Evolutionary conservation across 2,888 invertebrate genomes (phyloP).

Genomic region (Drosophila niveifrons): DNA sequence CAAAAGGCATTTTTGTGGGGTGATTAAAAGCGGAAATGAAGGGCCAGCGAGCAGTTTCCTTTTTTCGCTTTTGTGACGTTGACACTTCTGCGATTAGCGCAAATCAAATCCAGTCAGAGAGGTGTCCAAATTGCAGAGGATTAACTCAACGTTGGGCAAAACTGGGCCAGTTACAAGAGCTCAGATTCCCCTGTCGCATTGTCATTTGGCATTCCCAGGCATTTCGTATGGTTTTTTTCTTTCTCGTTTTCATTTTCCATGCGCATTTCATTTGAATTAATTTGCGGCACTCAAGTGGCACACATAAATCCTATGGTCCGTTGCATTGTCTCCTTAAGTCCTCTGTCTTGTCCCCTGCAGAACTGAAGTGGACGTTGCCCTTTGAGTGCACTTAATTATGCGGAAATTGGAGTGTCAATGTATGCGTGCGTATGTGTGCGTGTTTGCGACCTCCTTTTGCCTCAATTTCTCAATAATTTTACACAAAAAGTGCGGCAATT

Average conservation of each 20-base stretch:
- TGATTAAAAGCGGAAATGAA: conserved; percentile 79
- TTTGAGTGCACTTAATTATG: conserved; percentile 76
- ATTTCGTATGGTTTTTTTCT: conserved; percentile 6
- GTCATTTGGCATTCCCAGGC: conserved; percentile 13
- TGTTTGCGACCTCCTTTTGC: conserved; percentile 7
- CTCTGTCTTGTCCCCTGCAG: conserved; percentile 19
- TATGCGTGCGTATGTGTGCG: conserved; percentile 1
- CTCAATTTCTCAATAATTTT: conserved; percentile 63
- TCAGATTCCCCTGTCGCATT: conserved; percentile 9
- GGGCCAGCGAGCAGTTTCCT: conserved; percentile 42
- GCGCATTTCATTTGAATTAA: conserved; percentile 81
- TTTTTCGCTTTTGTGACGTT: conserved; percentile 43
- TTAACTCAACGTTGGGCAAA: conserved; percentile 34
- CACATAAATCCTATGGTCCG: conserved; percentile 66
- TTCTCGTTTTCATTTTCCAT: conserved; percentile 26
- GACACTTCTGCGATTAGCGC: conserved; percentile 78
- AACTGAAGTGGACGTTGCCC: conserved; percentile 42
- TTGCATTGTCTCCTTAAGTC: conserved; percentile 41
- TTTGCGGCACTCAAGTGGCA: conserved; percentile 82
- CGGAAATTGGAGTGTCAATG: conserved; percentile 56
- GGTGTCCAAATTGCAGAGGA: conserved; percentile 79
- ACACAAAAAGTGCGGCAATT: conserved; percentile 69
- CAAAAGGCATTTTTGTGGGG: conserved; percentile 57
- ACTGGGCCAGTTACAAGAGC: conserved; percentile 30
- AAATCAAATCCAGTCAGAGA: conserved; percentile 68